Percentiles rank a stretch among this genome's conserved stretches.
These are phyloP conservation scores for Nemotelus pantherinus DNA, from an alignment of 2,888 invertebrate species.

Conservation along the genomic window DNA sequence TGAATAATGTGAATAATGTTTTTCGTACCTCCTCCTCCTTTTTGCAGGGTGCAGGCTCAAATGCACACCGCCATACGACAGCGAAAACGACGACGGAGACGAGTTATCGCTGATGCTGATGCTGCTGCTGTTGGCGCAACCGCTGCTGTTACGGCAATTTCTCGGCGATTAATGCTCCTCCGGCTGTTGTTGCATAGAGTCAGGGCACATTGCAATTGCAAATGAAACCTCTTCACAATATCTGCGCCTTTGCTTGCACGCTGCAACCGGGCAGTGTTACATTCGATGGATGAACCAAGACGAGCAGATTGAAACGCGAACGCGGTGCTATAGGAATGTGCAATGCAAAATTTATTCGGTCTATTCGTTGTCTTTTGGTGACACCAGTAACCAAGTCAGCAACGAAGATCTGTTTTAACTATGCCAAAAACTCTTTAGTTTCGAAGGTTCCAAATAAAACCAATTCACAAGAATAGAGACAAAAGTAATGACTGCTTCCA, in stretches of 20 bases:
- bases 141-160: not conserved
- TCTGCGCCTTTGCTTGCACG: not conserved
- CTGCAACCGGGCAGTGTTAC: constrained; percentile 10
- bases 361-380: too few species aligned
- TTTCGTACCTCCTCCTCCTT: constrained; percentile 37
- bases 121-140: not conserved
- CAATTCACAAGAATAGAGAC: too few species aligned
- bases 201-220: not conserved
- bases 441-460: too few species aligned
- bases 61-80: not conserved
- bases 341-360: not conserved
- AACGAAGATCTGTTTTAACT: too few species aligned
- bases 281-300: not conserved
- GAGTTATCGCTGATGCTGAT: not conserved
- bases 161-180: not conserved
- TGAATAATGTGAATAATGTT: constrained; percentile 42
- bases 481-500: too few species aligned
- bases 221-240: too few species aligned
- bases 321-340: not conserved
- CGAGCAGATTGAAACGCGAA: constrained; percentile 10
- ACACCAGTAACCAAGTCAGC: too few species aligned
- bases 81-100: not conserved
- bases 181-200: not conserved
- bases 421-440: too few species aligned
- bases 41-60: constrained; percentile 2